Evolutionary conservation across 2,797 vertebrate genomes (phyloP), one percentile per base, ranked within the genome.

Genomic region (Psittacula derbiana): DNA sequence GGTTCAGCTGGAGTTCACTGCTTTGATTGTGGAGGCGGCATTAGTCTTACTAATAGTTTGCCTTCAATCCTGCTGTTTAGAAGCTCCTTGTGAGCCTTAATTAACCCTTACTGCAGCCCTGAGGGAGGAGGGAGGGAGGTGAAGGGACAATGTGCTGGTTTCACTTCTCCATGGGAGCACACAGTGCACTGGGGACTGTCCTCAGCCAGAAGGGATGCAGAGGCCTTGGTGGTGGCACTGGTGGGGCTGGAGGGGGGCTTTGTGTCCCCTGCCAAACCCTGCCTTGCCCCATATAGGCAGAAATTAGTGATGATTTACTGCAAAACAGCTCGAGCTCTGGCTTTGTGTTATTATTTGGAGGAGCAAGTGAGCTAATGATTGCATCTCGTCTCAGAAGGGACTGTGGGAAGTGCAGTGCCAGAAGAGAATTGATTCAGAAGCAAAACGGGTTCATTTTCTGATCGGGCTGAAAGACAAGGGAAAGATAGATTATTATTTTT

Each of bases 381-480:
- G 62, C 78, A 49, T 78, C 92, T 95, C 3, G 2, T 88, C 80
- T 90, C 1, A 0, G 61, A 80, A 88, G 82, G 78, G 75, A 69
- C 61, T 16, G 23, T 1, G 5, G 92, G 72, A 87, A 93, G 75
- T 67, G 75, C 36, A n/a, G 60, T 91, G 78, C 86, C 87, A 62
- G 50, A 71, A 81, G 87, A 93, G 79, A 82, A 81, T 65, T 95
- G 91, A 85, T 91, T 86, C 76, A 79, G 93, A 95, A 96, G 81
- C 91, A 91, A 97, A 97, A 91, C 72, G 28, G 71, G 75, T 91
- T 95, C 78, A 50, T 97, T 97, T 93, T 95, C 92, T 91, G 84
- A 97, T 96, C 74, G 55, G 25, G 30, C 78, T 90, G 85, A 86
- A 92, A 97, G 96, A 94, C 74, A 95, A 97, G 89, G 93, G 71